Base-by-base conservation (phyloP, 2,113 vertebrate species). In the Drymodes brunneopygia region DNA sequence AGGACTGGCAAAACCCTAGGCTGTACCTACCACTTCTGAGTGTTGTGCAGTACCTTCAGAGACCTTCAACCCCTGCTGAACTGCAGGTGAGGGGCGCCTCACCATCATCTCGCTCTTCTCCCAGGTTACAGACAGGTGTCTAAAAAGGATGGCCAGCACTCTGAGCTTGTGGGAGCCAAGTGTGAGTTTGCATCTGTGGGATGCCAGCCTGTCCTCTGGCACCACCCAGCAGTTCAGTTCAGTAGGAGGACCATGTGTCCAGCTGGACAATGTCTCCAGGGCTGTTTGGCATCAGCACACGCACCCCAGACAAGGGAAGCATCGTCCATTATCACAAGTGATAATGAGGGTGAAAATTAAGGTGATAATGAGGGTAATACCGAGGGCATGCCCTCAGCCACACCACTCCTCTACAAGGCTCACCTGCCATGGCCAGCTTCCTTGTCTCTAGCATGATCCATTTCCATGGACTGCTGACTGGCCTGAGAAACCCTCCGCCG, bases 21-120 rank as follows among this genome's bases (percentile, higher is more conserved):
- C 33, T 31, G 14, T 12, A 61, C 82, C 54, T 48, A 91, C 89
- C 61, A 3, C 22, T 29, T 14, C 23, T 29, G 61, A 36, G 40
- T 15, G 19, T 2, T 0, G 22, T 2, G 2, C 2, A 36, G 33
- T 4, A 11, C 13, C 19, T 11, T 23, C 40, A 12, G 67, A 23
- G 27, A 24, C 12, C 47, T 80, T 79, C 31, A 28, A 1, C 2
- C 15, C 24, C 13, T 6, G 29, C 15, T 8, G 53, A 35, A 5
- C 8, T 18, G 53, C n/a, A 80, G 25, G 13, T 17, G 25, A 24
- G 22, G 35, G 12, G 18, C 2, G 35, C 40, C 73, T 61, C 27
- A 29, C 7, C 50, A 7, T 5, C 35, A 6, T 8, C 2, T 36
- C 18, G 2, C 9, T 7, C 27, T 21, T 81, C 53, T 86, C 67